Conservation (phyloP, 2,797 vertebrate genomes). For the Odontamblyopus rebecca region DNA sequence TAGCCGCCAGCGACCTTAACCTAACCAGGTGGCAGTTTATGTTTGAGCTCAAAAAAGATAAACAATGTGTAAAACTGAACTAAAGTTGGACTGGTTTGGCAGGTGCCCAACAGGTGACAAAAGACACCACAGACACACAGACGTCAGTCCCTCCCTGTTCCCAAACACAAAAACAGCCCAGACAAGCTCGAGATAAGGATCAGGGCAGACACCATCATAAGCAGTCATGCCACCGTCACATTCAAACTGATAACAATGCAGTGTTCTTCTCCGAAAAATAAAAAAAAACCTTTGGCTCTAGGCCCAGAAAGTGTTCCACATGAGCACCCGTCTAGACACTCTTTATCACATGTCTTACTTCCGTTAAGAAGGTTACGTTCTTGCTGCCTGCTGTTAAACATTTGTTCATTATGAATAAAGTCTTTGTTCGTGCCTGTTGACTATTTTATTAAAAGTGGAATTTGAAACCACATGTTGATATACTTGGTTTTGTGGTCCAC, state of each 20-base stretch:
- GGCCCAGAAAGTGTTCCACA: constrained; percentile 64
- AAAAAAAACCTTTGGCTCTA: constrained; percentile 63
- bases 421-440: too few species aligned
- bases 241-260: constrained; percentile 56
- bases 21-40: not conserved
- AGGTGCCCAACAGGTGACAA: constrained; percentile 58
- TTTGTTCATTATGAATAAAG: too few species aligned
- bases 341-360: not conserved
- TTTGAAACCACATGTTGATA: too few species aligned
- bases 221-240: constrained; percentile 51
- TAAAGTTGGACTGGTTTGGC: constrained; percentile 44
- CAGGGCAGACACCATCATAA: constrained; percentile 40
- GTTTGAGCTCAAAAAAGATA: not conserved
- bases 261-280: constrained; percentile 38
- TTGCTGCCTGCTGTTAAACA: not conserved
- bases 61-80: not conserved
- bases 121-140: constrained; percentile 34
- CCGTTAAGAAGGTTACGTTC: not conserved
- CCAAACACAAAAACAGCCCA: constrained; percentile 56
- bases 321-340: constrained; percentile 31
- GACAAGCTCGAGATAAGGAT: constrained; percentile 64
- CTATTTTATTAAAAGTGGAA: too few species aligned
- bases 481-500: too few species aligned
- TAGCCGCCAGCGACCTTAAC: not conserved
- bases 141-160: constrained; percentile 57